Evolutionary conservation across 1,140 invertebrate species (phyloP).

Genomic region (Diploscapter pachys): DNA sequence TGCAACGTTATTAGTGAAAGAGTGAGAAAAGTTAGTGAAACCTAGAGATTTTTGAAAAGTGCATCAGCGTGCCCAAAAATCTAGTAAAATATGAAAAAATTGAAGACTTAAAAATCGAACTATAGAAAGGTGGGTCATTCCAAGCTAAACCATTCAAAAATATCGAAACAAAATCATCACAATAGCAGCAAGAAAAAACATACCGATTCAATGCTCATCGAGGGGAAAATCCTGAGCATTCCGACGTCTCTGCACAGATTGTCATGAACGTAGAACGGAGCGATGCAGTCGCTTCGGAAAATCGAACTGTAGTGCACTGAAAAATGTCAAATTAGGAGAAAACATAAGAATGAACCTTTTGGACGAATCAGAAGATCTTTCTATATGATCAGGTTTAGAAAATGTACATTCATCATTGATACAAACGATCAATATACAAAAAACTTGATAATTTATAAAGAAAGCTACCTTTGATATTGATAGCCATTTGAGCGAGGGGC

Average conservation of each 20-base stretch:
- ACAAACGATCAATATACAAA: constrained; percentile 26
- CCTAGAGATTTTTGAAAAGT: no score
- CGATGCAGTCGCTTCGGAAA: constrained; percentile 71
- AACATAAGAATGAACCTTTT: background rate
- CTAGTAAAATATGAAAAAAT: no score
- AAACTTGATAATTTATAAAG: constrained; percentile 2
- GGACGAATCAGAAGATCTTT: no score
- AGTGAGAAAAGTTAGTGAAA: no score
- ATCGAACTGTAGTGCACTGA: constrained; percentile 76
- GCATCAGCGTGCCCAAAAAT: no score
- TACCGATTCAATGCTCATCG: constrained; percentile 76
- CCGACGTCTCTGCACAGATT: constrained; percentile 78
- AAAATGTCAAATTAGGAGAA: constrained; percentile 36
- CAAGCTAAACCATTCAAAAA: no score
- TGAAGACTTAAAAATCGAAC: no score
- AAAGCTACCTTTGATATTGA: constrained; percentile 60
- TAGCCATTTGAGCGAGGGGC: constrained; percentile 77
- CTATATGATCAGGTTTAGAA: no score
- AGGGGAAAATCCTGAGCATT: constrained; percentile 80
- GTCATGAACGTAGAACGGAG: constrained; percentile 73
- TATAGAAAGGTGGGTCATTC: no score
- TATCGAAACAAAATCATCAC: background rate
- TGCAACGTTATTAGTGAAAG: no score
- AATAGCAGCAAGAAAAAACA: constrained; percentile 26
- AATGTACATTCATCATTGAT: background rate